Evolutionary conservation across 1,140 invertebrate species (phyloP), one percentile per base, ranked within the genome.

Genomic region (Leptinotarsa texana): DNA sequence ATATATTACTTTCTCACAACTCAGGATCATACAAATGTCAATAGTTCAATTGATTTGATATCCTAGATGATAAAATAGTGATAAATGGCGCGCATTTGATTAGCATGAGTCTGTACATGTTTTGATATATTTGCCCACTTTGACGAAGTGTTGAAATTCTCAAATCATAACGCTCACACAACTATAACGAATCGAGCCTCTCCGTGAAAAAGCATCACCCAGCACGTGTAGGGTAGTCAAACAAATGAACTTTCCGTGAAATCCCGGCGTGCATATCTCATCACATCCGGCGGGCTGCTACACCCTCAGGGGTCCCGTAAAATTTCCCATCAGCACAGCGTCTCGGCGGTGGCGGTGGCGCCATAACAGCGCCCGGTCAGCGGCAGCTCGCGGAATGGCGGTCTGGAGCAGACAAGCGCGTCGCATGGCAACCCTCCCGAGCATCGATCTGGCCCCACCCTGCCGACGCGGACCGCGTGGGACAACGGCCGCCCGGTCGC

Each of bases 381-480:
- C 76, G 78, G 69, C 69, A 57, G n/a, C 51, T 57, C n/a, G 51
- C 51, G n/a, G 13, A 80, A 79, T 82, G 82, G 82, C 80, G 82
- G 80, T 82, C 79, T 83, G 82, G 81, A 82, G 80, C 79, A 79
- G 81, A 78, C 77, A 78, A 57, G 33, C 74, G 80, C 82, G 82
- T 82, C 78, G 78, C 82, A 77, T 77, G 76, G 80, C 80, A 79
- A 82, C 82, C 79, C 80, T 80, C 76, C 80, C 78, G 72, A 79
- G 77, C 78, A 82, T 82, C 81, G 81, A 82, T 82, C 78, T 81
- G 73, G 78, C 75, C 75, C 75, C 77, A 76, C 77, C 77, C 77
- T 71, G 18, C 42, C 48, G 62, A 67, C 80, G 77, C 77, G 77
- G 78, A 61, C 47, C 72, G 71, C 74, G 71, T 72, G 66, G 24